Conservation (phyloP, 2,113 vertebrate species). For the Ailurus styani region DNA sequence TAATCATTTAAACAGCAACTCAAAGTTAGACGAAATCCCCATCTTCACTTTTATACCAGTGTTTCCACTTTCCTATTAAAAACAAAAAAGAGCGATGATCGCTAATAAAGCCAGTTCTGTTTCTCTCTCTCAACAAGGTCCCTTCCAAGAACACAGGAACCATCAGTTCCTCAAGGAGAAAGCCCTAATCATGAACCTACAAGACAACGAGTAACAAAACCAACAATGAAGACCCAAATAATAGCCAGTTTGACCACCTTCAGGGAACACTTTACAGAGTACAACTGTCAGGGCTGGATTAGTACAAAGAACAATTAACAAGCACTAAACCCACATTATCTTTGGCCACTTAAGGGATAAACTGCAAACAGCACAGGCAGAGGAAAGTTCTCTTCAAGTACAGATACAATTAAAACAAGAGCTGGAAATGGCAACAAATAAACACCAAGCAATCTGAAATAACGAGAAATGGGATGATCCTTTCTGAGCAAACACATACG, state of each 20-base stretch:
- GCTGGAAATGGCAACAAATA: background rate
- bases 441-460: background rate
- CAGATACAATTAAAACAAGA: background rate
- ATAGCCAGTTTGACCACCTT: conserved; percentile 15
- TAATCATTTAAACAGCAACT: background rate
- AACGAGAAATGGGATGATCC: background rate
- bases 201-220: conserved; percentile 15
- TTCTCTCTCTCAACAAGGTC: background rate
- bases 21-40: background rate
- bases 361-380: background rate
- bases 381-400: background rate
- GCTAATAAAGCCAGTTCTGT: conserved; percentile 21
- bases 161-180: background rate
- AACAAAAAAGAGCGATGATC: background rate
- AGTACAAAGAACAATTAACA: conserved; percentile 60
- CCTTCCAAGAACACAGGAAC: conserved; percentile 19
- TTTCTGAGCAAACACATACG: background rate
- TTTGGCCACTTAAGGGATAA: conserved; percentile 8
- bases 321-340: conserved; percentile 28
- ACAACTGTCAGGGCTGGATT: background rate
- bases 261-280: background rate
- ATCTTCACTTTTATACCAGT: background rate
- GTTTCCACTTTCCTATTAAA: background rate
- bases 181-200: conserved; percentile 37
- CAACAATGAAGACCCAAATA: conserved; percentile 45